Evolutionary conservation across 1,140 invertebrate species (phyloP).

Genomic region (Zophobas atratus): DNA sequence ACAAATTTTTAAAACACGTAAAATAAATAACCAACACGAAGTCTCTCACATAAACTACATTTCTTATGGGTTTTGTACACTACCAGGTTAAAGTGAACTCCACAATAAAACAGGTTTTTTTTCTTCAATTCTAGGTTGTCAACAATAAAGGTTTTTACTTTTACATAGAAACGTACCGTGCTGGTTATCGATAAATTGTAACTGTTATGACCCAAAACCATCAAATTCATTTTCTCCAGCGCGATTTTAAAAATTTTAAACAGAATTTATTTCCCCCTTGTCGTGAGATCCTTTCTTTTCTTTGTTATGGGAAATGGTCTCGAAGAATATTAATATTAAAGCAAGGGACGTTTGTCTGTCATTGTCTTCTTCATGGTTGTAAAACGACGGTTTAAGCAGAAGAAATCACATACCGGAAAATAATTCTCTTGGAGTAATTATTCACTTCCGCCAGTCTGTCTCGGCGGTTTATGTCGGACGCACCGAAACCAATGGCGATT

Average conservation of each 20-base stretch:
- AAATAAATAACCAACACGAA: too few species aligned
- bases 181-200: too few species aligned
- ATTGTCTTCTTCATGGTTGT: constrained; percentile 26
- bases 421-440: constrained; percentile 51
- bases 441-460: constrained; percentile 49
- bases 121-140: too few species aligned
- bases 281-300: constrained; percentile 42
- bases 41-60: too few species aligned
- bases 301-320: constrained; percentile 49
- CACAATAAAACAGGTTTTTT: too few species aligned
- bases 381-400: constrained; percentile 46
- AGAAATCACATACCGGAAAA: constrained; percentile 53
- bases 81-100: too few species aligned
- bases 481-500: constrained; percentile 22
- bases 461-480: constrained; percentile 30
- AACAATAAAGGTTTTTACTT: too few species aligned
- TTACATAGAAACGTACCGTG: too few species aligned
- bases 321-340: constrained; percentile 47
- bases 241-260: constrained; percentile 3
- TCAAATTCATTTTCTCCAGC: not conserved
- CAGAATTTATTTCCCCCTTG: constrained; percentile 25
- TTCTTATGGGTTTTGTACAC: too few species aligned
- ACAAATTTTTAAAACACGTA: too few species aligned
- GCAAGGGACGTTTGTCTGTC: constrained; percentile 25
- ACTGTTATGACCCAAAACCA: not conserved